Base-by-base conservation (phyloP, 1,140 invertebrate genomes). In the Halotydeus destructor region DNA sequence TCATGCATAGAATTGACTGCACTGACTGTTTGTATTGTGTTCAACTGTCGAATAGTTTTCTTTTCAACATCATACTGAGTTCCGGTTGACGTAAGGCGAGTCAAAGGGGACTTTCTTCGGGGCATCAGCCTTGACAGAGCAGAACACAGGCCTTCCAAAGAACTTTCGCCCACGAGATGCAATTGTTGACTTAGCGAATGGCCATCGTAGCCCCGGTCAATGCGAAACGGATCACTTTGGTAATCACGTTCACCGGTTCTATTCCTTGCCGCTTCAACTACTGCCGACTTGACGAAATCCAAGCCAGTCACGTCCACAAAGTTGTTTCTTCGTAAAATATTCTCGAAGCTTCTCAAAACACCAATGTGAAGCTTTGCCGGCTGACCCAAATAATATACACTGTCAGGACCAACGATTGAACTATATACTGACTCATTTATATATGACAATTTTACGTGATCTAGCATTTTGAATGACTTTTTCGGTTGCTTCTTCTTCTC, bases 201-300 rank as follows among this genome's bases (percentile, higher is more conserved):
- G 4, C 16, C 8, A 23, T 45, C 23, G 14, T 26, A 12, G 18
- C 12, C 32, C 19, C 9, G 5, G 28, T 16, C 9, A 19, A 46
- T 27, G 4, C 9, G 16, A 11, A 16, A 46, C 14, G 14, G 38
- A 16, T 32, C 39, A 16, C 14, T 5, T 34, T n/a, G 5, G 14
- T 44, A 27, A 14, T 44, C 42, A 1, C 2, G 2, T 8, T 38
- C 19, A 14, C n/a, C n/a, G n/a, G 16, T 11, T 32, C 14, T 19
- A 27, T 28, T 11, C 25, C 31, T 18, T 11, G 38, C 38, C n/a
- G 41, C 41, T 24, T 46, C 39, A 16, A 46, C 19, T 3, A 46
- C 14, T 5, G 45, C 45, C 16, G 39, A 35, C 27, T 46, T 46
- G 11, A 46, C 45, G 14, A 46, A 12, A 28, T 46, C 45, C 11